Evolutionary conservation across 2,797 vertebrate genomes (phyloP), one percentile per base, ranked within the genome.

Genomic region (Myotis planiceps): DNA sequence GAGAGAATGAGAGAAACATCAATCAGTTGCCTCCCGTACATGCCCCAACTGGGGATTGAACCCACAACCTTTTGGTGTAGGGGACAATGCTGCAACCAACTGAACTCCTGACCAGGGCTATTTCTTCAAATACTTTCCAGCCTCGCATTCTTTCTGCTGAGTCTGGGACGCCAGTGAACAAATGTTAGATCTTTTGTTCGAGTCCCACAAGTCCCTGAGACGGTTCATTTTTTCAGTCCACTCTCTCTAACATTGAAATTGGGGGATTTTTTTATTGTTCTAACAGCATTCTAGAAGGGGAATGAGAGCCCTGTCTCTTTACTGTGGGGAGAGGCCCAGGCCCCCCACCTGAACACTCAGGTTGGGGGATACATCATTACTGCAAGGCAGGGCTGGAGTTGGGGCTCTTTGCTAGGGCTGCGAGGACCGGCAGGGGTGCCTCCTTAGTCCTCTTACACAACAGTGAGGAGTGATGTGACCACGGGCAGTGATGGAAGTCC

Each of bases 351-450:
- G 34, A 19, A 32, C 32, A 9, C 9, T 7, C 39, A 23, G 49
- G 12, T 10, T 4, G 3, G 18, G 3, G 13, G 3, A 3, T 25
- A 12, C 6, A 3, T 14, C 29, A 2, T 5, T 23, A 55, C 37
- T 2, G 6, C 6, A 6, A 21, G 15, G 23, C 37, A 39, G 21
- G 27, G 34, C 51, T 45, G 19, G n/a, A 78, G 8, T 51, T 0
- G 3, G 19, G 27, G 47, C 29, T 39, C 16, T 74, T 16, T 2
- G 10, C 68, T 6, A 34, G 32, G 27, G 12, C 23, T 27, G 2
- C 25, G 10, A 74, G 7, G 6, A n/a, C 9, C 1, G 0, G 16
- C 4, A 5, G 25, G 18, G 78, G 5, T 8, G 5, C 4, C 21
- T 42, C 4, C 19, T 78, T 47, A 2, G 1, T 65, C 32, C 19